Evolutionary conservation across 2,888 invertebrate species (phyloP).

Genomic region (Agrochola circellaris): DNA sequence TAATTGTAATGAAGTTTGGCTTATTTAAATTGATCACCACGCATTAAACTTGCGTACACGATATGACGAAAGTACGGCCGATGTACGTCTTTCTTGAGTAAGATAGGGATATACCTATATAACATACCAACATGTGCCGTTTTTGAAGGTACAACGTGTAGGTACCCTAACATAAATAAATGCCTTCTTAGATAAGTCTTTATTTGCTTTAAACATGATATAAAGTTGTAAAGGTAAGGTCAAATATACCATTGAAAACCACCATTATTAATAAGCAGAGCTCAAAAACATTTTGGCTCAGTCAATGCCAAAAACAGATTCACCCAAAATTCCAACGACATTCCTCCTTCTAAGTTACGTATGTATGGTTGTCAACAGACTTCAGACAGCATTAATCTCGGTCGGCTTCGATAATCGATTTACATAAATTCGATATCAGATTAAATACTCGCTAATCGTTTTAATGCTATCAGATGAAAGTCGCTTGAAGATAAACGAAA

Average conservation of each 20-base stretch:
- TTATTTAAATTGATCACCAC: too few relatives aligned
- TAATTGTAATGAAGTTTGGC: too few relatives aligned
- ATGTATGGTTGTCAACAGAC: slow-evolving; percentile 42
- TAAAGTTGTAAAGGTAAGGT: too few relatives aligned
- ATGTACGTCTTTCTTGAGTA: too few relatives aligned
- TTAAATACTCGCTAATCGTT: slow-evolving; percentile 72
- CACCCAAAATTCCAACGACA: slow-evolving; percentile 18
- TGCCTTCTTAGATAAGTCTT: background rate
- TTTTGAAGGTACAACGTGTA: too few relatives aligned
- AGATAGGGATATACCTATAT: too few relatives aligned
- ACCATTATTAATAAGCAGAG: background rate
- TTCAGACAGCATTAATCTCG: slow-evolving; percentile 54
- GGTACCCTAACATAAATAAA: background rate
- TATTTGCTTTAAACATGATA: too few relatives aligned
- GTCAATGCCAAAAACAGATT: background rate
- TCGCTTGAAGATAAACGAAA: slow-evolving; percentile 68
- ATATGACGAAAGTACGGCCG: too few relatives aligned
- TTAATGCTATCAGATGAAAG: slow-evolving; percentile 72
- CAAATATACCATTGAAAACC: background rate
- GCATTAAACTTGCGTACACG: too few relatives aligned
- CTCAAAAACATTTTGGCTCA: background rate
- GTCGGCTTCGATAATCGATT: slow-evolving; percentile 67
- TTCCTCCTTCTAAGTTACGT: background rate
- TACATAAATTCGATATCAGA: slow-evolving; percentile 78
- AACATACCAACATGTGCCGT: too few relatives aligned